Base-by-base conservation (phyloP, 2,888 invertebrate genomes). In the Atethmia centrago region DNA sequence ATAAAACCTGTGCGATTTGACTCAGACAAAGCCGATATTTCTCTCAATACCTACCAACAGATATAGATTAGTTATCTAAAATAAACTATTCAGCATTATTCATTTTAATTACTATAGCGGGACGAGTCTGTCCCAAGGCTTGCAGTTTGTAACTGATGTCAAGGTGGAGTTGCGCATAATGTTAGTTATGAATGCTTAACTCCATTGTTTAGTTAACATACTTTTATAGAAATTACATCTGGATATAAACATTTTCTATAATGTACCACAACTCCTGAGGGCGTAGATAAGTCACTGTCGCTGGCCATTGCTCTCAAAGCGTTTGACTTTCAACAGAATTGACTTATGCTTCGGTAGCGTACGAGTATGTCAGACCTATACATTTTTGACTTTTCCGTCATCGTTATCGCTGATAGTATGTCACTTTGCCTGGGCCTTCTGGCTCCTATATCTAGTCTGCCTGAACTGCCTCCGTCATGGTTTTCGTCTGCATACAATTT, bases 31-130 rank as follows among this genome's bases (percentile, higher is more conserved):
- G 8, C 10, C 21, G 1, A 75, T 16, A 16, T 63, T 53, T 47
- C 3, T 56, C 12, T 21, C 10, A 65, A 49, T 21, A 25, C n/a
- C 5, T 31, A 40, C 16, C 21, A n/a, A 58, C 3, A 19, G n/a
- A 31, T 31, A 55, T 14, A 58, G 58, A 67, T 58, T 25, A 68
- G n/a, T 58, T 12, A 68, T 75, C 42, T 45, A n/a, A 51, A 28
- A 7, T 9, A 51, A 51, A 77, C 58, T 40, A 53, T 51, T 25
- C 77, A 55, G 25, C 1, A 21, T 31, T 59, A 78, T 74, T 74
- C 74, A 66, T 62, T 74, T 78, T 80, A 78, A 78, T 77, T 80
- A 80, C 75, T 25, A n/a, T 55, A 25, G 80, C 77, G 80, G 80
- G 77, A 56, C 25, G n/a, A 4, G 53, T 8, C 55, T 67, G 61